Conservation (phyloP, 1,140 invertebrate genomes). For the Bradysia coprophila region DNA sequence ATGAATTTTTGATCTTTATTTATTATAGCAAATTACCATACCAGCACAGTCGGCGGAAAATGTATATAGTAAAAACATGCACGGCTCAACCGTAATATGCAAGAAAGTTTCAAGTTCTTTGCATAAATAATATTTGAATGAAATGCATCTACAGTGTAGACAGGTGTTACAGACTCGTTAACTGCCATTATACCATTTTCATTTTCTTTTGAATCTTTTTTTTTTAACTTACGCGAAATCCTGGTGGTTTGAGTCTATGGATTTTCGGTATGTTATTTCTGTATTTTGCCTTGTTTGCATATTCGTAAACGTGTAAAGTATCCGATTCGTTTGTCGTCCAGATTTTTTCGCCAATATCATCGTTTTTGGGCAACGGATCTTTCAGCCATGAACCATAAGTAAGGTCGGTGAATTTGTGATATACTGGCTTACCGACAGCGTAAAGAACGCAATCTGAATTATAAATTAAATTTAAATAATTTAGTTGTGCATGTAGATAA, state of each 20-base stretch:
- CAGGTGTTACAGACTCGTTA: no score
- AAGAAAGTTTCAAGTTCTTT: no score
- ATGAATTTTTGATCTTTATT: no score
- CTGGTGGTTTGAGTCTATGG: neutral
- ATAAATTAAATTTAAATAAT: neutral
- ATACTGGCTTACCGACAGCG: conserved; percentile 82
- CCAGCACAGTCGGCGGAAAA: no score
- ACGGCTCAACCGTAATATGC: no score
- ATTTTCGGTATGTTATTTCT: neutral
- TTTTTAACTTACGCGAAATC: conserved; percentile 1
- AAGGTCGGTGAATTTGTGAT: conserved; percentile 55
- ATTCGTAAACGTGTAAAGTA: conserved; percentile 53
- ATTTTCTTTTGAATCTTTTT: no score
- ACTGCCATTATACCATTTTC: no score
- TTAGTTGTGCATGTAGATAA: no score
- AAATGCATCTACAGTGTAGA: no score
- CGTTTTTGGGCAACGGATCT: conserved; percentile 46
- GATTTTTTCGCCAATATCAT: conserved; percentile 44
- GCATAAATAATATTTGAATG: no score
- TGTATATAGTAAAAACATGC: no score
- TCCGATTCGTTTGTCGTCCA: conserved; percentile 70
- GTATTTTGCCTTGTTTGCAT: conserved; percentile 46
- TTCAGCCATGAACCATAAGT: conserved; percentile 70
- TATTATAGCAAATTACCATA: no score
- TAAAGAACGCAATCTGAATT: conserved; percentile 65